These are phyloP conservation scores for Microcebus lehilahytsara DNA, from an alignment of 2,113 vertebrate genomes.

Conservation along the genomic window DNA sequence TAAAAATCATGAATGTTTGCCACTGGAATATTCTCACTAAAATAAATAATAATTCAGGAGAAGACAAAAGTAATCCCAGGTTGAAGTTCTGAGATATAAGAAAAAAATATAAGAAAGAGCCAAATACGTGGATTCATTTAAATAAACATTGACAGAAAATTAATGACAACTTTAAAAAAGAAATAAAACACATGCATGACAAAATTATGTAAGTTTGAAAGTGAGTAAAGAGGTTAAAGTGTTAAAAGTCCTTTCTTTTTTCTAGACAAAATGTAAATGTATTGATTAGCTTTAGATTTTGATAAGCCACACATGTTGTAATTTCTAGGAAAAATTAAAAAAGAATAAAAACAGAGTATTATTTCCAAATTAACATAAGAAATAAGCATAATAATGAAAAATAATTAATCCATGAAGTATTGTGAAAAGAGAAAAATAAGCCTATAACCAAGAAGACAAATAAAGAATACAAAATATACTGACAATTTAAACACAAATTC, in stretches of 20 bases:
- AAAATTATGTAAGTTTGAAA: conserved; percentile 1
- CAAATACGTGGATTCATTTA: background rate
- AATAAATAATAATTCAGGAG: background rate
- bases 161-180: background rate
- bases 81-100: background rate
- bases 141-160: background rate
- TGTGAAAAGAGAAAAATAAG: background rate
- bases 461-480: background rate
- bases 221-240: background rate
- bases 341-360: background rate
- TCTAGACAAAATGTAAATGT: background rate
- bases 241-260: background rate
- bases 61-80: background rate
- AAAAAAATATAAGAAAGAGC: background rate
- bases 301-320: background rate
- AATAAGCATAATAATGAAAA: background rate
- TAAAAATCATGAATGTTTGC: background rate
- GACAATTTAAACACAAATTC: background rate
- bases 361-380: background rate
- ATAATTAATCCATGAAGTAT: background rate
- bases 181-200: background rate
- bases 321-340: background rate
- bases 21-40: background rate
- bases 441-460: background rate
- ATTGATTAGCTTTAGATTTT: background rate